Evolutionary conservation across 2,113 vertebrate genomes (phyloP), one percentile per base, ranked within the genome.

Genomic region (Ardeotis arabs): DNA sequence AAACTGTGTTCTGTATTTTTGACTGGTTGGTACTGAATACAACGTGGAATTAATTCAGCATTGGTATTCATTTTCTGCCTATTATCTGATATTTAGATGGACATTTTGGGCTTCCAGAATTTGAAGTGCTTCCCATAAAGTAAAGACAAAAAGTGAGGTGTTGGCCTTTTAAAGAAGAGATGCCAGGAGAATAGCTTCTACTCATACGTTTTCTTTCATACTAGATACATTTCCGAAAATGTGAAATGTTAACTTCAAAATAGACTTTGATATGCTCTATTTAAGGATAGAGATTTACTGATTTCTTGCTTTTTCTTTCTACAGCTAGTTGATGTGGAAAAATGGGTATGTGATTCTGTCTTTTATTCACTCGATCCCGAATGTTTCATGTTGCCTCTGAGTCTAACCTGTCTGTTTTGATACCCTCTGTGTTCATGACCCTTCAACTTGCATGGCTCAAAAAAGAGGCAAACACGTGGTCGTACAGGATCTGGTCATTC

Each of bases 261-360:
- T 85, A 93, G 73, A 88, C n/a, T 95, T 93, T 94, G 75, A 44
- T 88, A 69, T 75, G 28, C 25, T 87, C 2, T 74, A 19, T 91
- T 89, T 76, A 87, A 96, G 85, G 63, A 90, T 89, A 90, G 68
- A 94, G 69, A 96, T 95, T 94, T 96, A 97, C 96, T 97, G 90
- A 96, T 98, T 98, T 97, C 97, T 98, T 98, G 79, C 95, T 97
- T 97, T 98, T 98, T 98, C 98, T 98, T 98, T 97, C 97, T 96
- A 98, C 98, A 99, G 98, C 98, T 98, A 97, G 98, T 99, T 98
- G 98, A 99, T 98, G 97, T 98, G 98, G 98, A 98, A 98, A 98
- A 98, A 98, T 98, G 98, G 98, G 98, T 98, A 98, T 96, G 98
- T 99, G 97, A 97, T 97, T 97, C 91, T 94, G 93, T 97, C 87